These are phyloP conservation scores for Xyrauchen texanus DNA, from an alignment of 2,113 vertebrate species.

Conservation along the genomic window DNA sequence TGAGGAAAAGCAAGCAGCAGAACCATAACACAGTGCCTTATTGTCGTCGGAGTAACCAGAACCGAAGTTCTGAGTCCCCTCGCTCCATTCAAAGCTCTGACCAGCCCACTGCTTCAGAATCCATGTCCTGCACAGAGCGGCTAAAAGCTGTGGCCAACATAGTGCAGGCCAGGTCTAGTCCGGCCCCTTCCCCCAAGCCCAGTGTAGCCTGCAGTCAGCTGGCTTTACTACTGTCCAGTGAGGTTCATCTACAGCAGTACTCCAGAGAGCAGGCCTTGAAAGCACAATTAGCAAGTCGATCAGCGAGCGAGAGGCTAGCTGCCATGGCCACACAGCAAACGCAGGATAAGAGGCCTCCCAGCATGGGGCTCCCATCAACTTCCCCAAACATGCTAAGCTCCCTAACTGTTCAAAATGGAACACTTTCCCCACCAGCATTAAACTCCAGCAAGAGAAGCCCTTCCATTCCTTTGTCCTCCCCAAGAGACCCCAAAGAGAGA, in stretches of 20 bases:
- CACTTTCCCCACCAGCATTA: conserved; percentile 73
- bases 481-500: conserved; percentile 80
- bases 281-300: conserved; percentile 88
- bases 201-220: conserved; percentile 96
- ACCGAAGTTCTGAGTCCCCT: conserved; percentile 83
- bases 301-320: conserved; percentile 92
- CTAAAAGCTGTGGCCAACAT: conserved; percentile 94
- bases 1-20: conserved; percentile 91
- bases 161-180: conserved; percentile 91
- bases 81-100: conserved; percentile 76
- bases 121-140: conserved; percentile 88
- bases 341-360: conserved; percentile 83
- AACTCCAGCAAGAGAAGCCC: conserved; percentile 74
- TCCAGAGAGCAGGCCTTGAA: conserved; percentile 94
- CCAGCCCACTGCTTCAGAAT: conserved; percentile 75
- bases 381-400: conserved; percentile 79
- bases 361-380: conserved; percentile 72
- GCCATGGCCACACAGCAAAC: conserved; percentile 88
- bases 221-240: conserved; percentile 93
- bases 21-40: conserved; percentile 84
- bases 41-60: conserved; percentile 75
- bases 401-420: conserved; percentile 81
- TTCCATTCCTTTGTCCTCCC: conserved; percentile 60
- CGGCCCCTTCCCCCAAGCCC: conserved; percentile 91
- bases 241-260: conserved; percentile 97